Evolutionary conservation across 2,888 invertebrate genomes (phyloP), one percentile per base, ranked within the genome.

Genomic region (Pherbina coryleti): DNA sequence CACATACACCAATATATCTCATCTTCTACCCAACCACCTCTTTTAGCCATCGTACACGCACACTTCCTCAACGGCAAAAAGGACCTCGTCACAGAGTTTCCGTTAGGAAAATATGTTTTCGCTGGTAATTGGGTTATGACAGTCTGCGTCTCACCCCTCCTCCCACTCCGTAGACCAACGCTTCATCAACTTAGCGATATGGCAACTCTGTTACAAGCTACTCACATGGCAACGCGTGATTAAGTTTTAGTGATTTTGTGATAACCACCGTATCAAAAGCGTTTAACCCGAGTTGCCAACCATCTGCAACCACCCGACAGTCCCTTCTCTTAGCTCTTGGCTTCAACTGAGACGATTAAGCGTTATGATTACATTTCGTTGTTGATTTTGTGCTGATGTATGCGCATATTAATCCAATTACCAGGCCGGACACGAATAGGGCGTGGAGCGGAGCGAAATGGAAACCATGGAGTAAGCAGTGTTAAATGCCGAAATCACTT

Each of bases 381-480:
- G 64, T 57, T 76, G 31, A 57, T 76, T 82, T 77, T 79, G 76
- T 81, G 81, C 81, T 79, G 81, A 81, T 83, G 81, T 82, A 78
- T 81, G 82, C 87, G 84, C 85, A 86, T 86, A 86, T 85, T 87
- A 87, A 87, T 87, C 87, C 87, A 87, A 87, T 87, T 87, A 87
- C 84, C 84, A 85, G 82, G 84, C 81, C 83, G 82, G 82, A 83
- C 83, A 87, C 84, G 82, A 83, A 85, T 5, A n/a, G 22, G 62
- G 19, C 31, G 60, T 34, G 9, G 34, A 19, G 53, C 53, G n/a
- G 19, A 49, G 17, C 25, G 5, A 4, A 25, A 11, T n/a, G 64
- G 7, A 51, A 9, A 22, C 22, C 51, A 11, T 49, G 49, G 22
- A 28, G 28, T 19, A 34, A n/a, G 14, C 62, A 28, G 62, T 73